Base-by-base conservation (phyloP, 2,797 vertebrate genomes). In the Syndactyla subalaris region DNA sequence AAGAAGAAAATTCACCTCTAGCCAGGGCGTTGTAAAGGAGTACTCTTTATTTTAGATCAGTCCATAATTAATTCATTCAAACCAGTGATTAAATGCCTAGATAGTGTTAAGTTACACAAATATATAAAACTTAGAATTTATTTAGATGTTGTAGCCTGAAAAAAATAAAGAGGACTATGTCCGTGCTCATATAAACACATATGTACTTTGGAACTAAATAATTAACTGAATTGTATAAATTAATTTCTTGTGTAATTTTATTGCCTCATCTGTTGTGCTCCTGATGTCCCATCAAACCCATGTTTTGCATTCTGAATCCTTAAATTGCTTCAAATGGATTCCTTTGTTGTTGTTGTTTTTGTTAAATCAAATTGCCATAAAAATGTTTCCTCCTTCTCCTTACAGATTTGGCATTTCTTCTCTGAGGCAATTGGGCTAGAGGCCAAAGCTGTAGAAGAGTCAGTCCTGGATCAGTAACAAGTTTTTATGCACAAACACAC, bases 341-440 rank as follows among this genome's bases (percentile, higher is more conserved):
- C 18, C 32, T 72, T 82, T 92, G 41, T 83, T 89, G 14, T 73
- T 84, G 29, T 66, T 85, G 61, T 82, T 95, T 54, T 74, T 95
- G 62, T 92, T 89, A 79, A 94, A 93, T 83, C 79, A 94, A 88
- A 89, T 77, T 88, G 54, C 93, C 73, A 75, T 75, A 65, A 85
- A 94, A 89, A 93, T 63, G 32, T 59, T 94, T 92, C 58, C 70
- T 91, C 61, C 83, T 78, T 73, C 65, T 86, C 55, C 46, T 92
- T 70, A 85, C 49, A 94, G 54, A 77, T 85, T 96, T 97, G 87
- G 73, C 92, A 86, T 88, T 88, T 80, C 52, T 94, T 89, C 72
- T 87, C 78, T 94, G 67, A 91, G 93, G 78, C 54, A 77, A 85
- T 51, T 96, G 82, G 95, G 91, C 95, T 94, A 55, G 62, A 89